phyloP scores from a whole-genome alignment of 2,113 vertebrate species.

The Perca flavescens region DNA sequence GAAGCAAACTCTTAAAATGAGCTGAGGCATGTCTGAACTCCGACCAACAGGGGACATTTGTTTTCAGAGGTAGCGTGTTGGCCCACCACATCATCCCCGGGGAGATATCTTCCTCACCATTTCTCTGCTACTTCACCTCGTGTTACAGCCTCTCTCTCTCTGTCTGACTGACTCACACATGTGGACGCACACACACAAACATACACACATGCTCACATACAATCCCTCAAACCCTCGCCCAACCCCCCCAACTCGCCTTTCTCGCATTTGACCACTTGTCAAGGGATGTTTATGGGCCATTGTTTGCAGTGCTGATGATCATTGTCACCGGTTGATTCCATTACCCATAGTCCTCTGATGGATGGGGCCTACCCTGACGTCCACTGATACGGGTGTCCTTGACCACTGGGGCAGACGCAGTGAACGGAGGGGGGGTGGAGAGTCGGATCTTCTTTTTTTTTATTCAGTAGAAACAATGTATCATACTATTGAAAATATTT shows the following conservation, averaged over 20 bases:
- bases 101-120: conserved; percentile 59
- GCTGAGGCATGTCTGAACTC: conserved; percentile 60
- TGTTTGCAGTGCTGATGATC: conserved; percentile 86
- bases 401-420: conserved; percentile 77
- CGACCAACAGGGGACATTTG: conserved; percentile 60
- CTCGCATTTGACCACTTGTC: conserved; percentile 78
- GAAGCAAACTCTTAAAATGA: conserved; percentile 42
- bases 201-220: conserved; percentile 37
- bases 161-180: conserved; percentile 51
- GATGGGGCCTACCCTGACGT: conserved; percentile 79
- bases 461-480: conserved; percentile 9
- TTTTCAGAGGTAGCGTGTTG: conserved; percentile 53
- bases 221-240: conserved; percentile 45
- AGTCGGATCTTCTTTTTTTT: conserved; percentile 31
- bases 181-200: conserved; percentile 15
- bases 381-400: conserved; percentile 85
- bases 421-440: conserved; percentile 38
- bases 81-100: conserved; percentile 40
- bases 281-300: conserved; percentile 85
- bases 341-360: conserved; percentile 84
- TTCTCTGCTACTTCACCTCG: conserved; percentile 51
- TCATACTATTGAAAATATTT: neutral
- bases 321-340: conserved; percentile 86
- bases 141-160: conserved; percentile 44
- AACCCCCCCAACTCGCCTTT: conserved; percentile 40